A percentile compares a stretch with the other conserved stretches of the same genome.
These are phyloP conservation scores for Drosophila kanapiae DNA, from an alignment of 1,140 invertebrate genomes.

Conservation along the genomic window DNA sequence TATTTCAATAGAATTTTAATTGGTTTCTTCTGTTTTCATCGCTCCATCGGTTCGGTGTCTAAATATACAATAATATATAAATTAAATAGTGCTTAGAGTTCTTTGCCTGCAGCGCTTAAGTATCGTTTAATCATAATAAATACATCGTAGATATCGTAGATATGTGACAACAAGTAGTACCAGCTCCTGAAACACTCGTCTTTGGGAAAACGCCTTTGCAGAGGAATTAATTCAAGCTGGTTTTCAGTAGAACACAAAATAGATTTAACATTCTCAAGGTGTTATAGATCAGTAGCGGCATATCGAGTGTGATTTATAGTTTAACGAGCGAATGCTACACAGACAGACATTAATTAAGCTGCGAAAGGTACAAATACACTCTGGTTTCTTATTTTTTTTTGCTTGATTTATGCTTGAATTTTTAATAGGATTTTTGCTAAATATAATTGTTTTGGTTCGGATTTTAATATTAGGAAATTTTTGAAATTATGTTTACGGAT, in stretches of 20 bases:
- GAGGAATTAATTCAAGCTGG: constrained; percentile 3
- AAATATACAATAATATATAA: constrained; percentile 71
- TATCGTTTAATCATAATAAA: constrained; percentile 47
- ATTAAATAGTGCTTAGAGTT: constrained; percentile 77
- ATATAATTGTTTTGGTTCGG: not conserved
- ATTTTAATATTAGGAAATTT: too few species aligned
- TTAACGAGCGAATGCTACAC: not conserved
- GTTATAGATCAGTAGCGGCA: not conserved
- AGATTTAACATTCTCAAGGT: constrained; percentile 5
- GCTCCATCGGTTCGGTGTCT: constrained; percentile 38
- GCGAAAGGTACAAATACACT: constrained; percentile 2
- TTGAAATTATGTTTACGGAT: too few species aligned
- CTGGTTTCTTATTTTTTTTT: not conserved
- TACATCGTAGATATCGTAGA: constrained; percentile 23
- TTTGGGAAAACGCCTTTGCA: constrained; percentile 47
- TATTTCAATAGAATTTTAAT: constrained; percentile 72
- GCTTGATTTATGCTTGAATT: constrained; percentile 5
- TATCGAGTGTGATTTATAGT: constrained; percentile 5
- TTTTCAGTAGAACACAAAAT: constrained; percentile 5
- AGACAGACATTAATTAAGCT: constrained; percentile 5
- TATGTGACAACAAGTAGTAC: constrained; percentile 64
- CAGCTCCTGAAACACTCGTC: constrained; percentile 17
- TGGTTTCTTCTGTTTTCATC: constrained; percentile 52
- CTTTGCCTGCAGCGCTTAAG: constrained; percentile 76
- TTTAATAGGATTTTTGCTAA: not conserved